These are phyloP conservation scores for Cryptoblepharus egeriae DNA, from an alignment of 2,797 vertebrate genomes.

Conservation along the genomic window DNA sequence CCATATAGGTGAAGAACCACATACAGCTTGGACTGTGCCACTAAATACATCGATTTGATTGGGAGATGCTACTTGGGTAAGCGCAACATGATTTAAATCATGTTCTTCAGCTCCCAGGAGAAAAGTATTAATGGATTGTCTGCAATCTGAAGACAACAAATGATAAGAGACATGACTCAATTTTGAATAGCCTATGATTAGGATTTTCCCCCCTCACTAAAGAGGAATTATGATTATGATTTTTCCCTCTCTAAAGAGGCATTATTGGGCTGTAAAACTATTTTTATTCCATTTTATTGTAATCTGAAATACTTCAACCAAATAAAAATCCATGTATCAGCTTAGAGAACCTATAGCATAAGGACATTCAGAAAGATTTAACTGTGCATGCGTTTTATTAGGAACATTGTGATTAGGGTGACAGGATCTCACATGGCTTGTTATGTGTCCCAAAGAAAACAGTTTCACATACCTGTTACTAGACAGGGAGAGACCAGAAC, in stretches of 20 bases:
- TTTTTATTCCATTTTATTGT: neutral
- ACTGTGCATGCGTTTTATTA: neutral
- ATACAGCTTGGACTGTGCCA: no score
- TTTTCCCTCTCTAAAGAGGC: no score
- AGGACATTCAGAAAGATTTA: neutral
- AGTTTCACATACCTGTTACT: neutral
- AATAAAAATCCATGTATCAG: neutral
- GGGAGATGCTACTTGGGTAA: no score
- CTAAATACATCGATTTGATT: no score
- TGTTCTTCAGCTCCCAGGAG: neutral
- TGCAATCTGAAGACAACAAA: slow-evolving; percentile 1
- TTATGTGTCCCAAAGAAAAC: no score
- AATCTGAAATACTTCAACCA: slow-evolving; percentile 10
- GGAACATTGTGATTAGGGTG: neutral
- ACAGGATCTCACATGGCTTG: no score
- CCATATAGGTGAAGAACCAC: no score
- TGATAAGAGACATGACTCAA: slow-evolving; percentile 1
- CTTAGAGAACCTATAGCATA: neutral
- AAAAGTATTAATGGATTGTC: neutral
- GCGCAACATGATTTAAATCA: no score
- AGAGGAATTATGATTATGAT: no score
- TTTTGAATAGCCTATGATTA: slow-evolving; percentile 3
- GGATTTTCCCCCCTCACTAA: no score
- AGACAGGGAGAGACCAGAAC: no score
- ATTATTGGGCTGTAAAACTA: neutral